A percentile compares a stretch with the other conserved stretches of the same genome.
Conservation (phyloP, 2,888 invertebrate species). For the Bembecia ichneumoniformis region DNA sequence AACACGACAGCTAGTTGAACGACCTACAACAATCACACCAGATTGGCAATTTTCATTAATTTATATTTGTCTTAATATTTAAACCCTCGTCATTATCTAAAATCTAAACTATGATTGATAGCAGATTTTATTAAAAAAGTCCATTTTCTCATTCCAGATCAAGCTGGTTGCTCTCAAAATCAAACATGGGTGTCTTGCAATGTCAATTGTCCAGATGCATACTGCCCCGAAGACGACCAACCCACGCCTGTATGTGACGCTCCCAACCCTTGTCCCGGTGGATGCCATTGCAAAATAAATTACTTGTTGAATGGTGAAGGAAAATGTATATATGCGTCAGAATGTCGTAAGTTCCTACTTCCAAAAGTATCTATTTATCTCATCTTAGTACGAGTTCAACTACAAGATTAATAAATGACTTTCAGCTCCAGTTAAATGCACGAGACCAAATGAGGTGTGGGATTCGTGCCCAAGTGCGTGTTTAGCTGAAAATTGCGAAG, state of each 20-base stretch:
- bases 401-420: neutral
- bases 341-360: constrained; percentile 7
- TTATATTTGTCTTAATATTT: too few species aligned
- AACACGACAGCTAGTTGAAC: too few species aligned
- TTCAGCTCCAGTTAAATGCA: constrained; percentile 10
- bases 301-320: constrained; percentile 5
- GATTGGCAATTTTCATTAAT: too few species aligned
- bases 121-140: too few species aligned
- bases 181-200: constrained; percentile 8
- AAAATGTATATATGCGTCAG: constrained; percentile 8
- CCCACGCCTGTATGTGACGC: constrained; percentile 7
- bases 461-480: constrained; percentile 8
- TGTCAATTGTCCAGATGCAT: constrained; percentile 6
- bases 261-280: constrained; percentile 6
- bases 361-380: neutral
- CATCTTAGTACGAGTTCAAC: neutral
- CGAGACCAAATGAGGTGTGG: constrained; percentile 7
- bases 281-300: constrained; percentile 9
- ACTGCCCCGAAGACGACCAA: constrained; percentile 7
- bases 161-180: constrained; percentile 5
- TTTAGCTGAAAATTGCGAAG: constrained; percentile 6
- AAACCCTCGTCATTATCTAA: too few species aligned
- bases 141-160: constrained; percentile 3
- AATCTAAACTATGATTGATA: too few species aligned
- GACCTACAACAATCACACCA: too few species aligned